Evolutionary conservation across 1,140 invertebrate species (phyloP), one percentile per base, ranked within the genome.

Genomic region (Oncopeltus fasciatus): DNA sequence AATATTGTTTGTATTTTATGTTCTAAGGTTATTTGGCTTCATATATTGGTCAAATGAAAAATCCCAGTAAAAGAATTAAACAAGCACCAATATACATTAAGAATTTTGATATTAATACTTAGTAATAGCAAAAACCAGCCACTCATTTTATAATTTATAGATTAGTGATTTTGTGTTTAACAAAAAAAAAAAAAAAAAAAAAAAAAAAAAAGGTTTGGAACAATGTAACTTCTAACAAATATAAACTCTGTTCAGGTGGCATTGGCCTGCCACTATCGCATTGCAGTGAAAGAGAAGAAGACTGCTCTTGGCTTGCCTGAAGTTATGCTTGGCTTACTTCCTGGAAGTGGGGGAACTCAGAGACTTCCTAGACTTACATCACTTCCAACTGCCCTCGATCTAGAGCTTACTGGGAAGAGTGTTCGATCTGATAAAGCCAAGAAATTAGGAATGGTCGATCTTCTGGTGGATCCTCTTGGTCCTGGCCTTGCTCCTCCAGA

Each of bases 301-400:
- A 98, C 96, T 44, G 82, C 80, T 18, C 76, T 99, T 59, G 92
- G 85, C 60, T 70, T 93, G 62, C 95, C 94, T 14, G 95, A 98
- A 81, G 94, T 98, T 0, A 91, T 94, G 87, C 77, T 98, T 16
- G 94, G 94, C n/a, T 75, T 98, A 46, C 74, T 97, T 47, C 95
- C 93, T 60, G 95, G 95, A 61, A 90, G 84, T 68, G 96, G 96
- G 62, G 97, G 96, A 57, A 98, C 95, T 64, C 92, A 97, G 72
- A 81, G 92, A 68, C 75, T 98, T 67, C 92, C 91, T 9, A 82
- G 80, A 70, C 74, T 97, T 31, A 81, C 86, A 29, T 83, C 85
- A n/a, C 68, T 98, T 21, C 87, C 90, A 43, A 92, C 85, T 65
- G 88, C 94, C 60, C 74, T 99, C 63, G 93, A 98, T 73, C 81